Base-by-base conservation (phyloP, 2,113 vertebrate species). In the Monopterus albus region DNA sequence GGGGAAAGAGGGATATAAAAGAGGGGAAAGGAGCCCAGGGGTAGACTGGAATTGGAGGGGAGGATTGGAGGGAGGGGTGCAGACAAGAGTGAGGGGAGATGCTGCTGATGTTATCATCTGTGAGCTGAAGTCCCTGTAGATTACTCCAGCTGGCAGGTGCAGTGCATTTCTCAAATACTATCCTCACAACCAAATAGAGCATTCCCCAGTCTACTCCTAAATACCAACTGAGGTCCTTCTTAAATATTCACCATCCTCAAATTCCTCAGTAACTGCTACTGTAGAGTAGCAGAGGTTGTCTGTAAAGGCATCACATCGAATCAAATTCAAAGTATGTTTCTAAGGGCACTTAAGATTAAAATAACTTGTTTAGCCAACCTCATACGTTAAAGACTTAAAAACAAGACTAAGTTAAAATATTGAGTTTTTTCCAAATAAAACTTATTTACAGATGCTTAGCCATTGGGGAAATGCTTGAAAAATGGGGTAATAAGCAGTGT, bases 81-180 rank as follows among this genome's bases (percentile, higher is more conserved):
- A 15, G 31, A 23, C 5, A 14, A 53, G 47, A 72, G 43, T 55
- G 66, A 63, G 29, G 53, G 63, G 69, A 67, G 73, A 65, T 69
- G 70, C 65, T 52, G 57, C 17, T 28, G 62, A 62, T 66, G 61
- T 80, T 88, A 75, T 83, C 79, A 77, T 85, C 72, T 83, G 75
- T 84, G 65, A 58, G 60, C 74, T 78, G 59, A 51, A 40, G 79
- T 82, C 84, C 72, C 72, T 49, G 29, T 68, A 85, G 79, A 72
- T 67, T 76, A 39, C 72, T 83, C 67, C 82, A 82, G 70, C 78
- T 87, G 82, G 78, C 81, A 88, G 79, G 71, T 75, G 71, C 42
- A 14, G 21, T 43, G 7, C 21, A 39, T 74, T 55, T 65, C 58
- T 33, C 51, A 79, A 59, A 70, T 38, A 51, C 29, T 28, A 56